Evolutionary conservation across 2,113 vertebrate species (phyloP).

Genomic region (Perccottus glenii): DNA sequence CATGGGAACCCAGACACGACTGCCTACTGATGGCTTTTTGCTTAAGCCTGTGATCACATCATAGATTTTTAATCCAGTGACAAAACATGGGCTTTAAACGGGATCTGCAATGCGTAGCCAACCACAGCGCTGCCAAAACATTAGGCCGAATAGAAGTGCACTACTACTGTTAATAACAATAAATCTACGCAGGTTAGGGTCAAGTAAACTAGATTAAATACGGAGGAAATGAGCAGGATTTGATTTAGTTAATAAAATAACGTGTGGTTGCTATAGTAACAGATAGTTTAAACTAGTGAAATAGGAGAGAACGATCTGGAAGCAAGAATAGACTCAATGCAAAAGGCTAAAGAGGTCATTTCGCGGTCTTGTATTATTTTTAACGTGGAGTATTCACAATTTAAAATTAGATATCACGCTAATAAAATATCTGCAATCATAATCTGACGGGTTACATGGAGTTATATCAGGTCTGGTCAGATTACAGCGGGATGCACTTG

Average conservation of each 20-base stretch:
- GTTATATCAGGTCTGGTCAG: neutral
- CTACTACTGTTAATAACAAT: neutral
- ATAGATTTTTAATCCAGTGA: conserved; percentile 56
- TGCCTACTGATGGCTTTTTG: neutral
- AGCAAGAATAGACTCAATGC: conserved; percentile 51
- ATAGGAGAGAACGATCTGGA: conserved; percentile 11
- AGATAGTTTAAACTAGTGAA: neutral
- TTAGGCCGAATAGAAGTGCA: conserved; percentile 8
- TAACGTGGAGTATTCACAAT: neutral
- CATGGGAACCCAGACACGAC: conserved; percentile 11
- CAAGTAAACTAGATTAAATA: neutral
- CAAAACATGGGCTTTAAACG: conserved; percentile 56
- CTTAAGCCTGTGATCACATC: conserved; percentile 32
- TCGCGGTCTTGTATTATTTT: conserved; percentile 44
- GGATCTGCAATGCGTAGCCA: conserved; percentile 90
- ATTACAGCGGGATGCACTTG: conserved; percentile 57
- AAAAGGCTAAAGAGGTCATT: conserved; percentile 51
- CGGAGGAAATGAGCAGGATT: no score
- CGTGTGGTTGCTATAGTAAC: neutral
- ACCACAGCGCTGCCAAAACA: conserved; percentile 29
- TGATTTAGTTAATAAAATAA: neutral
- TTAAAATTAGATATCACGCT: neutral
- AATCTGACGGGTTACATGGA: neutral
- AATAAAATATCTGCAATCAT: fast-evolving
- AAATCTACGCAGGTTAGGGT: neutral